phyloP scores from a whole-genome alignment of 2,113 vertebrate genomes.

The Platysternon megacephalum region DNA sequence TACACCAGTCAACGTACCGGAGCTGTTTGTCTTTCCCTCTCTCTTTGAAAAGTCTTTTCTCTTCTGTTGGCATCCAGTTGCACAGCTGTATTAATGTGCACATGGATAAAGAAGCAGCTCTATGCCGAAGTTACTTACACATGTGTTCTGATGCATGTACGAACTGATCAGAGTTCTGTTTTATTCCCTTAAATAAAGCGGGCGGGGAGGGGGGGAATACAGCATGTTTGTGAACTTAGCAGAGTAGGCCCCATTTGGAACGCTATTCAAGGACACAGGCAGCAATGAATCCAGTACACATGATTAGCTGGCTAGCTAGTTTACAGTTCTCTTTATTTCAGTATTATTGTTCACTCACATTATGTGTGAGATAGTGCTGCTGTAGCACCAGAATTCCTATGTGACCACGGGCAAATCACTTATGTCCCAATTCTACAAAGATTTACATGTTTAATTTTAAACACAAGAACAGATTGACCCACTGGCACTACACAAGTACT shows the following conservation, averaged over 20 bases:
- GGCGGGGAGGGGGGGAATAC: accelerated
- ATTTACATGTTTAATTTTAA: background rate
- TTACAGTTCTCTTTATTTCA: background rate
- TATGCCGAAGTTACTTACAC: background rate
- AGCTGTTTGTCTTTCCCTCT: background rate
- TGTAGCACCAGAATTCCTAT: background rate
- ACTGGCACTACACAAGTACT: background rate
- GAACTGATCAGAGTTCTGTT: background rate
- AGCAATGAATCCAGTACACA: background rate
- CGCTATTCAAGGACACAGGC: background rate
- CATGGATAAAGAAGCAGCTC: background rate
- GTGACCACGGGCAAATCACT: background rate
- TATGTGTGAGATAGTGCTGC: background rate
- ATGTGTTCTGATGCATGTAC: background rate
- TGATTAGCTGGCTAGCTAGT: background rate
- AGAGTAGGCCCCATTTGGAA: background rate
- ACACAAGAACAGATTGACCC: background rate
- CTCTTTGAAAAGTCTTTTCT: background rate
- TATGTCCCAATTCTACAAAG: background rate
- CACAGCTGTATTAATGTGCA: background rate
- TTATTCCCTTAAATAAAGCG: background rate
- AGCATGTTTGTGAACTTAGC: background rate
- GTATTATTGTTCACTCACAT: background rate
- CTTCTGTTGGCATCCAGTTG: background rate
- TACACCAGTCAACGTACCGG: background rate